Percentiles rank a stretch among this genome's conserved stretches.
These are phyloP conservation scores for Mamestra brassicae DNA, from an alignment of 2,888 invertebrate genomes.

Conservation along the genomic window DNA sequence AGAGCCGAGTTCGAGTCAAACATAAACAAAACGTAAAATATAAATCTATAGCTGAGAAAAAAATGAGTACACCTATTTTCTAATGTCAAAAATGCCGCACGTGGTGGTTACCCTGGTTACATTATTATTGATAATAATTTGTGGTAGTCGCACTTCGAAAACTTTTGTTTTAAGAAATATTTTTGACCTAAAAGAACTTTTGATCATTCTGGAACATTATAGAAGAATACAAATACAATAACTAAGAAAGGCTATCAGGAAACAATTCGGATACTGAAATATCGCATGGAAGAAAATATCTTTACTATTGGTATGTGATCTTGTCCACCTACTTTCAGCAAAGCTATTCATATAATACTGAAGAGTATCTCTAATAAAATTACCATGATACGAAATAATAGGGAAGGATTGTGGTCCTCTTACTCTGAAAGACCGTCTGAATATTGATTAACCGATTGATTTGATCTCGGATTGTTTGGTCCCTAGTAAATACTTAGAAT, in stretches of 20 bases:
- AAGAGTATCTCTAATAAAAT: constrained; percentile 8
- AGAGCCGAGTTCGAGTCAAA: too few species aligned
- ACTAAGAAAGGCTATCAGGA: background rate
- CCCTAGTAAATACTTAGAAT: constrained; percentile 64
- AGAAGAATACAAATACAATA: background rate
- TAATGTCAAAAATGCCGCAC: too few species aligned
- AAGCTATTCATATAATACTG: background rate
- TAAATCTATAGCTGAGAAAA: too few species aligned
- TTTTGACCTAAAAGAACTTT: too few species aligned
- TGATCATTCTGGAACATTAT: background rate
- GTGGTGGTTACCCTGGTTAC: too few species aligned
- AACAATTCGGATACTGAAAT: background rate
- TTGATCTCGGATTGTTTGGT: constrained; percentile 54
- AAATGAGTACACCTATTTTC: too few species aligned
- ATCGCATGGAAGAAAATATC: background rate
- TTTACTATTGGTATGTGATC: background rate
- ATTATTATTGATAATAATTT: too few species aligned
- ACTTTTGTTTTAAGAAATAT: too few species aligned
- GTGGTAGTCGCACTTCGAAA: background rate
- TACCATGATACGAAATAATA: too few species aligned
- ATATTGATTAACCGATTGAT: constrained; percentile 2
- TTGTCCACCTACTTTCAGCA: too few species aligned
- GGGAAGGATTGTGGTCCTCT: background rate
- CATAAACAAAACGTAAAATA: too few species aligned
- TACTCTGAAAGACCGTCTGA: constrained; percentile 4